These are phyloP conservation scores for Phengaris arion DNA, from an alignment of 2,888 invertebrate species.

Conservation along the genomic window DNA sequence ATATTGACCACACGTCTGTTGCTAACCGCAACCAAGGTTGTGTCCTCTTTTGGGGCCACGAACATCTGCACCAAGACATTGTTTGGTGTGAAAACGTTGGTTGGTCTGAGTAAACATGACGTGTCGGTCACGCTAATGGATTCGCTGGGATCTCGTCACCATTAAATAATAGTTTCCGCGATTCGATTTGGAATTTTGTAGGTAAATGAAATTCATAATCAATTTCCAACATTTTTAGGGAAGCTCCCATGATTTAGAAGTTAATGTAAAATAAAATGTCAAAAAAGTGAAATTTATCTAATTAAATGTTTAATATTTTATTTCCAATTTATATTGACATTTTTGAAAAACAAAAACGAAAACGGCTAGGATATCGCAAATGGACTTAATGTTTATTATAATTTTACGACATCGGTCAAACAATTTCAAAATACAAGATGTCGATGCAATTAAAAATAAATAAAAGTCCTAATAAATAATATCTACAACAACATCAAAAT, in stretches of 20 bases:
- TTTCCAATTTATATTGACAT: slow-evolving; percentile 1
- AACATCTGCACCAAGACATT: slow-evolving; percentile 50
- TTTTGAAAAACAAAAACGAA: slow-evolving; percentile 9
- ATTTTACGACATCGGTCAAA: neutral
- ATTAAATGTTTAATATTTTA: slow-evolving; percentile 4
- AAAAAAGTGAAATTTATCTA: neutral
- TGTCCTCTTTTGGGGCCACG: slow-evolving; percentile 42
- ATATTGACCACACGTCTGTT: slow-evolving; percentile 40
- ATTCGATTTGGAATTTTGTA: neutral
- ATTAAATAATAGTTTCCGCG: slow-evolving; percentile 45
- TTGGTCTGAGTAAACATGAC: slow-evolving; percentile 65
- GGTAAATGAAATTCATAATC: neutral
- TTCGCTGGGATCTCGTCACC: slow-evolving; percentile 48
- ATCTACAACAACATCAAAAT: neutral
- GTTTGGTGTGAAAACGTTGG: slow-evolving; percentile 71
- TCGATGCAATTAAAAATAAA: slow-evolving; percentile 17
- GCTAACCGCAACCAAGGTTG: slow-evolving; percentile 37
- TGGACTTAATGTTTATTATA: slow-evolving; percentile 6
- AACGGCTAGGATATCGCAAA: neutral
- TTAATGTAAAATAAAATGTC: neutral
- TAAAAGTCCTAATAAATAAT: slow-evolving; percentile 12
- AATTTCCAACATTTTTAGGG: too few species aligned
- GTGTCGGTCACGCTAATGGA: slow-evolving; percentile 63
- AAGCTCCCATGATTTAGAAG: too few species aligned
- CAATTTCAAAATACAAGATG: neutral